Conservation (phyloP, 2,888 invertebrate genomes). For the Eristalis intricaria region DNA sequence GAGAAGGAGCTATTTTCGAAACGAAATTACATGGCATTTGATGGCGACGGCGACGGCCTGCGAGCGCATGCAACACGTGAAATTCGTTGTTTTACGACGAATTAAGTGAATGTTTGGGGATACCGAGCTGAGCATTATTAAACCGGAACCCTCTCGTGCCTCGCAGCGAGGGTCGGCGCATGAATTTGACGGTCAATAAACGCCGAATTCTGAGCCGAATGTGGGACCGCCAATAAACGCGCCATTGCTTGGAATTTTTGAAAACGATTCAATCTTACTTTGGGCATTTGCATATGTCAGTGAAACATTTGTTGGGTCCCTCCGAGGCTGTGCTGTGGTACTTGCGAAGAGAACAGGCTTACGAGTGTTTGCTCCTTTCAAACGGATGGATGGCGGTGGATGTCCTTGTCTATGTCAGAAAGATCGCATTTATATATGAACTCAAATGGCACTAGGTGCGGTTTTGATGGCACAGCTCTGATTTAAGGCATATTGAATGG, state of each 20-base stretch:
- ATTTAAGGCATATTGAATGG: no score
- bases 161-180: not conserved
- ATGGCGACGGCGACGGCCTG: constrained; percentile 5
- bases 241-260: not conserved
- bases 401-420: no score
- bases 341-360: no score
- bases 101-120: not conserved
- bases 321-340: no score
- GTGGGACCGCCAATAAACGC: not conserved
- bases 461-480: no score
- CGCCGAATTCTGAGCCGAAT: not conserved
- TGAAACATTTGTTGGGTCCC: no score
- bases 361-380: no score
- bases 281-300: no score
- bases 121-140: not conserved
- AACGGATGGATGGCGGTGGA: no score
- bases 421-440: no score
- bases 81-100: not conserved
- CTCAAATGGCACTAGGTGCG: no score
- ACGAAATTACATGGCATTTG: constrained; percentile 1
- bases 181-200: not conserved
- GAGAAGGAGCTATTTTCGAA: not conserved
- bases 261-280: not conserved
- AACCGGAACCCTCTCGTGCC: not conserved
- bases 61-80: constrained; percentile 11